Evolutionary conservation across 2,888 invertebrate genomes (phyloP), one percentile per base, ranked within the genome.

Genomic region (Theristus sp.): DNA sequence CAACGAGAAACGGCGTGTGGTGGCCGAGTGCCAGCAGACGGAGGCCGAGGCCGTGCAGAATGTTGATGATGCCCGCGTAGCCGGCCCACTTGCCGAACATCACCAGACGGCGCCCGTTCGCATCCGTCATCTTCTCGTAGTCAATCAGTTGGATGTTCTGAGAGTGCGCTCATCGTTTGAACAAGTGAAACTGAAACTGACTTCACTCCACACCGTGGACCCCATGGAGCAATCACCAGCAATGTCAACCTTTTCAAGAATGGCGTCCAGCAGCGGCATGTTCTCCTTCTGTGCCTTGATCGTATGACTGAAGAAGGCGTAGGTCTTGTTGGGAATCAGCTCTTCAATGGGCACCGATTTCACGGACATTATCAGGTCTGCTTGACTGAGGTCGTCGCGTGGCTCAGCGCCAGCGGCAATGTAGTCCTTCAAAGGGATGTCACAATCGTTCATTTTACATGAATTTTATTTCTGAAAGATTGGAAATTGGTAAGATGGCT

Each of bases 1-100:
- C 24, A n/a, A 49, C 87, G 94, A 98, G 93, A 72, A 99, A 98
- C 0, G 98, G 98, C 0, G 98, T 98, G 73, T 98, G 98, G 75
- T 99, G 96, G 0, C 98, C 98, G 28, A 98, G 78, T 0, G 96
- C 96, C 60, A 98, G 78, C 1, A 93, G 80, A 57, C 96, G 80
- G 46, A 99, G 80, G 0, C 98, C 98, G 55, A 99, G 79, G 0
- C 98, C 98, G 71, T 99, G 98, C 24, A 99, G 79, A 68, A 99
- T 96, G 75, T 99, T 94, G 60, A 98, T 87, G 85, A 93, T 94
- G 22, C 98, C 98, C 28, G 96, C 93, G 1, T 96, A 89, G 0
- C 98, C 84, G 0, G 98, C 98, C 79, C 94, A 98, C 75, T 93
- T 94, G 0, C 98, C 98, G 76, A 99, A 99, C 1, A 96, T 96